Evolutionary conservation across 2,888 invertebrate species (phyloP), one percentile per base, ranked within the genome.

Genomic region (Netelia inedita): DNA sequence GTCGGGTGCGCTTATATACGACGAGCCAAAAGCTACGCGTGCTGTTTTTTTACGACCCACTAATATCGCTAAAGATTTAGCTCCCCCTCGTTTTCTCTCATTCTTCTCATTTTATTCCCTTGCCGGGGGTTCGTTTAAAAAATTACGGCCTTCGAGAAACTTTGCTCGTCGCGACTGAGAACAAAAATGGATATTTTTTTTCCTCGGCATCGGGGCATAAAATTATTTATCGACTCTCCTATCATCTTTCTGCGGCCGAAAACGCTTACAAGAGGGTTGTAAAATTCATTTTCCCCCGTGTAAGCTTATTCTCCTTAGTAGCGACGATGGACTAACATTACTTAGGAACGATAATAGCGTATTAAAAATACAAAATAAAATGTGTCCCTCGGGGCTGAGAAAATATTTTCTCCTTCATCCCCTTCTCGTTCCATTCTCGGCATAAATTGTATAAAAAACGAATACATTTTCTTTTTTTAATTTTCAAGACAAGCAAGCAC

Each of bases 61-160:
- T 63, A 79, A 71, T 69, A 79, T 63, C 23, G 21, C 55, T 41
- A n/a, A 68, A 28, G 61, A 78, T 69, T 69, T 69, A 78, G n/a
- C 46, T 57, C 35, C 43, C 11, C 35, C 28, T 21, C n/a, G 19
- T 68, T 59, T 28, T 46, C 57, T 78, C 50, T 14, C 16, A 28
- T 14, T 46, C n/a, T 46, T 35, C 41, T 68, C 43, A 43, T 35
- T 50, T 57, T 55, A 2, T 63, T 19, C 46, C 11, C 35, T 35
- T 9, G 2, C 16, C 50, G 53, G 41, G 19, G 10, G 14, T 46
- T 35, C 65, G 19, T 35, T 50, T 35, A 6, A 10, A 74, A 74
- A 74, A 28, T 35, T 16, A 41, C 11, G 63, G 16, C 63, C 16
- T 23, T 53, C 16, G 46, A 6, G n/a, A n/a, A 72, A 79, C 53